These are phyloP conservation scores for Ascidia mentula DNA, from an alignment of 23 tunicate genomes.

Conservation along the genomic window DNA sequence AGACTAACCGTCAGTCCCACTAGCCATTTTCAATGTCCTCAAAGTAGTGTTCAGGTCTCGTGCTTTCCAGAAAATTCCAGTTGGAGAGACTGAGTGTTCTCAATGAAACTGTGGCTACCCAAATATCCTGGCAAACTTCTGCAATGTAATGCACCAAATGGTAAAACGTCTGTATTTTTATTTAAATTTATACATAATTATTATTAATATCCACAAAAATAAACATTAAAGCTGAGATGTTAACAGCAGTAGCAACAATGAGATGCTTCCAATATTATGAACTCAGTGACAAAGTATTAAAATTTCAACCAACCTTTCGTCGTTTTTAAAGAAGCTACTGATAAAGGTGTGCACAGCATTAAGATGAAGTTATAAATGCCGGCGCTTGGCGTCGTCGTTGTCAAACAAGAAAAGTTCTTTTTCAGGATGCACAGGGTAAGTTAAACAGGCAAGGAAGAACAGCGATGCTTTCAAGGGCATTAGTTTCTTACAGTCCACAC, in stretches of 20 bases:
- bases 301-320: slow-evolving; percentile 29
- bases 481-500: background rate
- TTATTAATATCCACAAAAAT: no score
- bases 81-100: slow-evolving; percentile 51
- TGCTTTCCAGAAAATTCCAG: slow-evolving; percentile 67
- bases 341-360: slow-evolving; percentile 59
- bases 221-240: no score
- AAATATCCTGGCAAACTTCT: slow-evolving; percentile 27
- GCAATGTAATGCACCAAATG: no score
- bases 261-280: no score
- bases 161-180: no score
- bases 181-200: no score
- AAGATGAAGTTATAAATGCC: slow-evolving; percentile 34
- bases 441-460: background rate
- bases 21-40: slow-evolving; percentile 97
- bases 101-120: slow-evolving; percentile 59
- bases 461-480: slow-evolving; percentile 1
- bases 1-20: slow-evolving; percentile 70
- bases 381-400: slow-evolving; percentile 7
- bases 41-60: slow-evolving; percentile 85
- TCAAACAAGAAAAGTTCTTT: slow-evolving; percentile 4
- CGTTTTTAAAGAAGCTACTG: slow-evolving; percentile 11
- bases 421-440: background rate
- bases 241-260: no score
- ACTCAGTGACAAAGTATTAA: no score